Evolutionary conservation across 2,888 invertebrate genomes (phyloP).

Genomic region (Caenorhabditis wallacei): DNA sequence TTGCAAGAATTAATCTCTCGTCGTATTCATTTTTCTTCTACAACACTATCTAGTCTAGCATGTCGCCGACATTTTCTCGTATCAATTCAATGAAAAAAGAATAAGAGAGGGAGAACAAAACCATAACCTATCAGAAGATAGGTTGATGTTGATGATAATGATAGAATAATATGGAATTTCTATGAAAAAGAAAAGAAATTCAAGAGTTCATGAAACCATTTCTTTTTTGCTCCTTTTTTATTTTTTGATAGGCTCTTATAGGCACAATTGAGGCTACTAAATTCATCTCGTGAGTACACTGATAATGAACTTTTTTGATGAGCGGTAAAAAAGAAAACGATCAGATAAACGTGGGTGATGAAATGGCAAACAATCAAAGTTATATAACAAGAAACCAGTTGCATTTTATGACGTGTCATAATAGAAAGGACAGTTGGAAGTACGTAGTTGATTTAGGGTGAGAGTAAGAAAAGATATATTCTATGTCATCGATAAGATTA

Average conservation of each 20-base stretch:
- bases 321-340: constrained; percentile 17
- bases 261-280: constrained; percentile 23
- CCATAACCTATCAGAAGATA: background rate
- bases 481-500: background rate
- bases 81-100: constrained; percentile 23
- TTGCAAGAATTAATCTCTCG: constrained; percentile 4
- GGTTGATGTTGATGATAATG: background rate
- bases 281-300: constrained; percentile 16
- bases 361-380: constrained; percentile 8
- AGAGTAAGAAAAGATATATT: background rate
- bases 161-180: constrained; percentile 2
- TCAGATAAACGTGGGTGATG: background rate
- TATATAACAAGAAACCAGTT: constrained; percentile 19
- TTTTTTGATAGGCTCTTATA: constrained; percentile 6
- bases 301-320: constrained; percentile 38
- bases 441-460: background rate
- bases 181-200: background rate
- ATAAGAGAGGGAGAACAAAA: constrained; percentile 12
- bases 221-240: constrained; percentile 4
- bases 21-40: background rate
- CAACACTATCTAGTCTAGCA: constrained; percentile 47
- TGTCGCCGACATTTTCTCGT: constrained; percentile 23
- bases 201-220: constrained; percentile 7
- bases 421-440: background rate
- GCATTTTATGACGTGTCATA: constrained; percentile 27